Conservation (phyloP, 1,140 invertebrate species). For the Acromyrmex charruanus region DNA sequence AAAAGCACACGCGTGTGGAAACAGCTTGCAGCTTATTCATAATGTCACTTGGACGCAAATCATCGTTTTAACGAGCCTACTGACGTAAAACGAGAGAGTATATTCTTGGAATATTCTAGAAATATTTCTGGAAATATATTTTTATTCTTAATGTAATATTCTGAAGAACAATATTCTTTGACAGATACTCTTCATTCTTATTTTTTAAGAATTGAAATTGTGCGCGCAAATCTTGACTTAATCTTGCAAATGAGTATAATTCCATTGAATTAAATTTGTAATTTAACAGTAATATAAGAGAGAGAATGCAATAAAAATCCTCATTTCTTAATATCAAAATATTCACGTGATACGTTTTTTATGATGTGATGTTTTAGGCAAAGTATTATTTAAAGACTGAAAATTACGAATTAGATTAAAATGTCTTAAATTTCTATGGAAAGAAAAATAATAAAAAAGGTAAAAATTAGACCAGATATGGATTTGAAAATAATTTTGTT, state of each 20-base stretch:
- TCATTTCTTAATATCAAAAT: background rate
- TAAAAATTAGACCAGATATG: too few relatives aligned
- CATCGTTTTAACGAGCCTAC: slow-evolving; percentile 29
- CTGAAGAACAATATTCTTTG: background rate
- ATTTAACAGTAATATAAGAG: background rate
- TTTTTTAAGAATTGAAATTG: background rate
- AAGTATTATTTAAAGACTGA: too few relatives aligned
- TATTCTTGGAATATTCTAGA: background rate
- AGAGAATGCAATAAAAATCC: background rate
- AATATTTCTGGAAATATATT: background rate
- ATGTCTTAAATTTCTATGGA: too few relatives aligned
- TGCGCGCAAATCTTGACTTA: background rate
- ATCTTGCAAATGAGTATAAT: background rate
- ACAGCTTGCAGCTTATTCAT: slow-evolving; percentile 21
- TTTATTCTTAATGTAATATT: background rate
- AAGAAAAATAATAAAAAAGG: too few relatives aligned
- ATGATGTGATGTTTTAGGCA: too few relatives aligned
- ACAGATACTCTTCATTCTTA: background rate
- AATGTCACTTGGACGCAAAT: slow-evolving; percentile 8
- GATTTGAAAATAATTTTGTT: too few relatives aligned
- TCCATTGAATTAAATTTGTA: background rate
- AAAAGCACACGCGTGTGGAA: slow-evolving; percentile 5
- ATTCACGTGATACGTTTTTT: background rate
- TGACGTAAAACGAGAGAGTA: background rate
- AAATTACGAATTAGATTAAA: too few relatives aligned